Evolutionary conservation across 2,888 invertebrate species (phyloP).

Genomic region (Lobophora halterata): DNA sequence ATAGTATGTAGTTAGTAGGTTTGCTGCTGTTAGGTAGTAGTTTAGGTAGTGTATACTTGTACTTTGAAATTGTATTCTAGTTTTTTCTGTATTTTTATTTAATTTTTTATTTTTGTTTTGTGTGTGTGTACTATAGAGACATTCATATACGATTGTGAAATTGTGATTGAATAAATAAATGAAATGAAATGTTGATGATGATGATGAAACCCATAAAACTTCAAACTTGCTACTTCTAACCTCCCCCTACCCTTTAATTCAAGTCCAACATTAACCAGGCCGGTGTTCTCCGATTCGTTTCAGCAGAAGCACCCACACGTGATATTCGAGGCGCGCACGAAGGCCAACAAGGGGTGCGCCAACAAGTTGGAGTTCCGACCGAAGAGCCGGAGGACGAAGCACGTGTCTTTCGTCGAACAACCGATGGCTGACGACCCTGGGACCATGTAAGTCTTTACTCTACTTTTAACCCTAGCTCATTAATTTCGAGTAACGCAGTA

Average conservation of each 20-base stretch:
- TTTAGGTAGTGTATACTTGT: too few species aligned
- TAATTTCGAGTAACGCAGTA: neutral
- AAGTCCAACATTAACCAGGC: slow-evolving; percentile 35
- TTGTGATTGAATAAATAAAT: too few species aligned
- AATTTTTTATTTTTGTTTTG: too few species aligned
- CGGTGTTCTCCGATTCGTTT: slow-evolving; percentile 79
- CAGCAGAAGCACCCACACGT: slow-evolving; percentile 99
- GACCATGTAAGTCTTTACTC: slow-evolving; percentile 52
- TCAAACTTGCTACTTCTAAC: neutral
- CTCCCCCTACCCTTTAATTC: too few species aligned
- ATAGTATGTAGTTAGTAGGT: too few species aligned
- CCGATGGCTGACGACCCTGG: slow-evolving; percentile 60
- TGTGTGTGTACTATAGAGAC: too few species aligned
- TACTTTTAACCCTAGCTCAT: neutral
- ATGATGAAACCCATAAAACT: neutral
- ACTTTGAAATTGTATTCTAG: too few species aligned
- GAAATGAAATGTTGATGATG: too few species aligned
- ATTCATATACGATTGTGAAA: too few species aligned
- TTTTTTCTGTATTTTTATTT: too few species aligned
- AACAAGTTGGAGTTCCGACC: slow-evolving; percentile 88
- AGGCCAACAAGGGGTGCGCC: slow-evolving; percentile 95
- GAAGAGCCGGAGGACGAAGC: slow-evolving; percentile 84
- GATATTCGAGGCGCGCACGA: slow-evolving; percentile 96
- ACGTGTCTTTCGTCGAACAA: slow-evolving; percentile 69
- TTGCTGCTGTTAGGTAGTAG: too few species aligned